Conservation (phyloP, 2,113 vertebrate species). For the Pelmatolapia mariae region DNA sequence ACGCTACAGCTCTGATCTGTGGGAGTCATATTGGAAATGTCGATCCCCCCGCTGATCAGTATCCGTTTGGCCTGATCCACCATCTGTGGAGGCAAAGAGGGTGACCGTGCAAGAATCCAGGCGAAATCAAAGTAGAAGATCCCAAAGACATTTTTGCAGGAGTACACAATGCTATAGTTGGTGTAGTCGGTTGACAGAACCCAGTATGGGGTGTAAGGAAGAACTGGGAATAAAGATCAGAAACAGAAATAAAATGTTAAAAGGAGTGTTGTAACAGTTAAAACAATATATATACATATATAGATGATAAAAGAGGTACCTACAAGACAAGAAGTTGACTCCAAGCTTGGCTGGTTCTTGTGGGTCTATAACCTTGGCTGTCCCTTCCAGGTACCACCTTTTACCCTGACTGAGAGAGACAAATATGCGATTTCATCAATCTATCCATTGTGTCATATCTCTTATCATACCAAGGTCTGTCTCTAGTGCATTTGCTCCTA, state of each 20-base stretch:
- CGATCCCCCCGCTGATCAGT: fast-evolving
- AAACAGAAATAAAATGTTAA: fast-evolving
- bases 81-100: not conserved
- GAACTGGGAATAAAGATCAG: not conserved
- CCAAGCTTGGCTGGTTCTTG: not conserved
- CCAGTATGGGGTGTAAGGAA: not conserved
- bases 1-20: not conserved
- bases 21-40: not conserved
- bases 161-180: not conserved
- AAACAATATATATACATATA: not conserved
- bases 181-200: not conserved
- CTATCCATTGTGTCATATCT: not conserved
- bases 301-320: not conserved
- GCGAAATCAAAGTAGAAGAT: not conserved
- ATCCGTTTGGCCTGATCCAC: not conserved
- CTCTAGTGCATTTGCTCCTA: not conserved
- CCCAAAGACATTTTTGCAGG: not conserved
- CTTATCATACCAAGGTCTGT: not conserved
- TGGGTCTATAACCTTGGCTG: not conserved
- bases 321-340: not conserved
- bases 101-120: not conserved
- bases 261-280: not conserved
- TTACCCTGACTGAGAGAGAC: not conserved
- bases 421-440: not conserved
- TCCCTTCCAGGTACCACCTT: not conserved